A percentile compares a stretch with the other conserved stretches of the same genome.
Evolutionary conservation across 2,888 invertebrate genomes (phyloP).

Genomic region (Sphecodes monilicornis): DNA sequence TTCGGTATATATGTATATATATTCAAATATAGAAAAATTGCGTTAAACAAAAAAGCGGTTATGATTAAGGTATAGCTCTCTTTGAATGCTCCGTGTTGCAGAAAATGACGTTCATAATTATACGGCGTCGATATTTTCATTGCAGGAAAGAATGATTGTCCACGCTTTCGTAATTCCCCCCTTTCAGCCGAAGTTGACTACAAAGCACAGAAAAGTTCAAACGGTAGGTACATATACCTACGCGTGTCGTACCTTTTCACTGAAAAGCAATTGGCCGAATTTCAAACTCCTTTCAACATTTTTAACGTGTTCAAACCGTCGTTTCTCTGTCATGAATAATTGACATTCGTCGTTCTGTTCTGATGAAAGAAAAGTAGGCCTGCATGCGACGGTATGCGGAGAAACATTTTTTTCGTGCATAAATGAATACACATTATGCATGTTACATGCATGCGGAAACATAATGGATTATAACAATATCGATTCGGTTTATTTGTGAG

Average conservation of each 20-base stretch:
- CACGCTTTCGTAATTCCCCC: background rate
- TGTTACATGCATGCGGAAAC: background rate
- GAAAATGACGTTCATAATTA: background rate
- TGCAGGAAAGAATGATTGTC: background rate
- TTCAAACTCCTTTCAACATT: background rate
- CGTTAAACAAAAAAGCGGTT: no score
- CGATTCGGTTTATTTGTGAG: slow-evolving; percentile 24
- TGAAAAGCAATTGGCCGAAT: slow-evolving; percentile 1
- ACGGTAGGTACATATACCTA: background rate
- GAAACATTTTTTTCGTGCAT: background rate
- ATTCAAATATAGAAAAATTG: no score
- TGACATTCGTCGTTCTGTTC: background rate
- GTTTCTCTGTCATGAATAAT: background rate
- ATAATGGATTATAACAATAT: slow-evolving; percentile 13
- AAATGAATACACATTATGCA: background rate
- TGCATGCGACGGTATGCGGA: background rate
- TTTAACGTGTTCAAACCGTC: background rate
- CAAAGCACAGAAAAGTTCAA: background rate
- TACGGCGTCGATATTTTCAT: background rate
- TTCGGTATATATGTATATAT: no score
- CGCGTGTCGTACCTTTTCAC: background rate
- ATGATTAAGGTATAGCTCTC: background rate
- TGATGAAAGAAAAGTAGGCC: background rate
- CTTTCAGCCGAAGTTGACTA: background rate
- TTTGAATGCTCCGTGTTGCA: background rate